Conservation (phyloP, 35 echinoderm and acorn worm species). For the Strongylocentrotus purpuratus region DNA sequence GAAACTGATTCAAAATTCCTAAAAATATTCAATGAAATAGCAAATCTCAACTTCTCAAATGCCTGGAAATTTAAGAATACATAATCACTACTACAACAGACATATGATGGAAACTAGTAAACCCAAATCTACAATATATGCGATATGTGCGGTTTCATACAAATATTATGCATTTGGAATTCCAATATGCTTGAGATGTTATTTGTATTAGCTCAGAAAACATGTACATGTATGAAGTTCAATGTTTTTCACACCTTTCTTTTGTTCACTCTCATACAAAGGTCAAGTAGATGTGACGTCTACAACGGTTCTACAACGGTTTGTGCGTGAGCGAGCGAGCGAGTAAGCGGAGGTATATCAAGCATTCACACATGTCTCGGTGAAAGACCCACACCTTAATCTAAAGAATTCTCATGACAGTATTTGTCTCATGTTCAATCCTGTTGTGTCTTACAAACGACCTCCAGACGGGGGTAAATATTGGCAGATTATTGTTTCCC, state of each 20-base stretch:
- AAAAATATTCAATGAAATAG: too few species aligned
- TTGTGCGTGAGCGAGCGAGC: too few species aligned
- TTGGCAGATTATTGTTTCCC: background rate
- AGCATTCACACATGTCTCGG: background rate
- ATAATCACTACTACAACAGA: too few species aligned
- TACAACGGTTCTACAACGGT: background rate
- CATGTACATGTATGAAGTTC: background rate
- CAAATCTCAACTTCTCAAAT: too few species aligned
- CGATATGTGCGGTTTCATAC: background rate
- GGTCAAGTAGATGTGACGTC: background rate
- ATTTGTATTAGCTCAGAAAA: background rate
- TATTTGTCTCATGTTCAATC: slow-evolving; percentile 12
- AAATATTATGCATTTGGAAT: background rate
- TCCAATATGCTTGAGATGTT: background rate
- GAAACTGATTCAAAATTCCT: too few species aligned
- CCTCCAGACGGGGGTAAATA: background rate
- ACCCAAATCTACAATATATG: background rate
- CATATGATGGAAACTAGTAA: too few species aligned
- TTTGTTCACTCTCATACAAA: background rate
- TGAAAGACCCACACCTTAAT: background rate
- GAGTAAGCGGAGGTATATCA: background rate
- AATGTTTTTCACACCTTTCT: background rate
- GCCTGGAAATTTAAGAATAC: too few species aligned
- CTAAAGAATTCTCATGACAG: background rate
- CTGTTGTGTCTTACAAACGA: background rate